These are phyloP conservation scores for Beaufortia kweichowensis DNA, from an alignment of 2,113 vertebrate species.

Conservation along the genomic window DNA sequence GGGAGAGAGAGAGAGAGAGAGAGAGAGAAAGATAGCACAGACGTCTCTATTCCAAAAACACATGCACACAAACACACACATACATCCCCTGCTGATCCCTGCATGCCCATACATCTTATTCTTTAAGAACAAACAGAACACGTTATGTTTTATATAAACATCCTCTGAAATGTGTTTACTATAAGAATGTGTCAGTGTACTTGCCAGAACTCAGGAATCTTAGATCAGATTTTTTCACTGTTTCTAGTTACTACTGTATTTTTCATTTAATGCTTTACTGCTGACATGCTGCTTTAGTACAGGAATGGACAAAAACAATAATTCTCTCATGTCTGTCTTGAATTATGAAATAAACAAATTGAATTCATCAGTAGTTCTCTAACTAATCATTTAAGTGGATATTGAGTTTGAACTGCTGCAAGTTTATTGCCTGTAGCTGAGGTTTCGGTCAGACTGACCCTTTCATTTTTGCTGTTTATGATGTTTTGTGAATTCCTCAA, in stretches of 20 bases:
- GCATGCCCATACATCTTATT: conserved; percentile 37
- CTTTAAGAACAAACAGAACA: conserved; percentile 2
- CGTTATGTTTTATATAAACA: not conserved
- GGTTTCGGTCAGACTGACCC: not conserved
- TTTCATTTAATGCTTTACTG: too few species aligned
- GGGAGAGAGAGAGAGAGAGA: conserved; percentile 65
- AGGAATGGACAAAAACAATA: too few species aligned
- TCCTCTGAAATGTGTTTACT: not conserved
- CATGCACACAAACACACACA: conserved; percentile 32
- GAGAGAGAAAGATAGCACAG: conserved; percentile 58
- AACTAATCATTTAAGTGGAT: too few species aligned
- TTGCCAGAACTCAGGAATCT: too few species aligned
- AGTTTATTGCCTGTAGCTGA: too few species aligned
- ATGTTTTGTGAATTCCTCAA: not conserved
- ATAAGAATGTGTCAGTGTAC: not conserved
- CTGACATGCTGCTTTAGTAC: too few species aligned
- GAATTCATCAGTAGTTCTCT: too few species aligned
- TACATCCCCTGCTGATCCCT: conserved; percentile 37
- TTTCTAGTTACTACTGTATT: too few species aligned
- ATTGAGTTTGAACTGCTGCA: too few species aligned
- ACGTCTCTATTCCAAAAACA: conserved; percentile 60
- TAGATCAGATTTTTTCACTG: too few species aligned
- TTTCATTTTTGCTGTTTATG: not conserved
- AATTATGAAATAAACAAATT: too few species aligned
- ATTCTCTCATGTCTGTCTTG: too few species aligned